These are phyloP conservation scores for Papilio aristodemus DNA, from an alignment of 1,140 invertebrate genomes.

Conservation along the genomic window DNA sequence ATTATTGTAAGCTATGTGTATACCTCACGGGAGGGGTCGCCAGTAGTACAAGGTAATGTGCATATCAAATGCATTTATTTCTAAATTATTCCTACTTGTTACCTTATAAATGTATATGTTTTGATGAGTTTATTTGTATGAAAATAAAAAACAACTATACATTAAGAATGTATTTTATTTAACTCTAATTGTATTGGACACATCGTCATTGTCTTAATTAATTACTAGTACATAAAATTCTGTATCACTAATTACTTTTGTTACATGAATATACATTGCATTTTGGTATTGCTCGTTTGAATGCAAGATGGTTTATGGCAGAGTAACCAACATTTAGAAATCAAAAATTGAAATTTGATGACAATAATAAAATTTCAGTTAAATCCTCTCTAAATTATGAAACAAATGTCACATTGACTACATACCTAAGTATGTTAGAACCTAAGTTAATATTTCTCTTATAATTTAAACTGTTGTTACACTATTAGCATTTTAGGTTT, in stretches of 20 bases:
- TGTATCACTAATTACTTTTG: background rate
- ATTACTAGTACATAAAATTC: background rate
- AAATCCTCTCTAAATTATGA: too few relatives aligned
- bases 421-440: too few relatives aligned
- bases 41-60: conserved; percentile 42
- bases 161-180: conserved; percentile 18
- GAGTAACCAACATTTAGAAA: too few relatives aligned
- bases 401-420: too few relatives aligned
- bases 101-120: conserved; percentile 47
- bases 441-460: too few relatives aligned
- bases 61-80: conserved; percentile 61
- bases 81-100: conserved; percentile 44
- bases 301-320: too few relatives aligned
- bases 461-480: too few relatives aligned
- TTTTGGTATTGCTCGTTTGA: background rate
- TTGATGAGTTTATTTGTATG: conserved; percentile 39
- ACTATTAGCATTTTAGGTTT: too few relatives aligned
- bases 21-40: conserved; percentile 29
- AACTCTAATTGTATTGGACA: conserved; percentile 10
- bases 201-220: background rate
- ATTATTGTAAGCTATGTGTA: conserved; percentile 46
- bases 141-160: conserved; percentile 38
- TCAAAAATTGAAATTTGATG: too few relatives aligned
- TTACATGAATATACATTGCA: background rate
- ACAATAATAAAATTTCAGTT: too few relatives aligned